Base-by-base conservation (phyloP, 1,140 invertebrate species). In the Meloidogyne chitwoodi region DNA sequence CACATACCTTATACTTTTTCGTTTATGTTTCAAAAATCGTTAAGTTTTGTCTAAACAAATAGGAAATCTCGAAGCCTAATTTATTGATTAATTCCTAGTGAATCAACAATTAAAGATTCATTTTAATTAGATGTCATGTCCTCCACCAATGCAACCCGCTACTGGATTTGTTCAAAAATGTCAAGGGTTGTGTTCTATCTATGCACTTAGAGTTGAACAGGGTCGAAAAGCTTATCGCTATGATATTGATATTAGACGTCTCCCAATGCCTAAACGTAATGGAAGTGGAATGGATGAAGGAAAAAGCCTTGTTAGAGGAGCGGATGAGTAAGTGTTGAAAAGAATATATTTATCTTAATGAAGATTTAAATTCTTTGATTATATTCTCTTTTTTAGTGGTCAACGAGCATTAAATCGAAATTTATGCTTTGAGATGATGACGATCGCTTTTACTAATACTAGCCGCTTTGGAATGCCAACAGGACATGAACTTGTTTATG, bases 201-300 rank as follows among this genome's bases (percentile, higher is more conserved):
- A 76, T 61, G 41, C 69, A 2, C 34, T 80, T 22, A 65, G 69
- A 27, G 79, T 80, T 27, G 66, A 80, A 31, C 34, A 26, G 11
- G 79, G 79, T 14, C 27, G 48, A 14, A 75, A 77, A 24, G 79
- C 79, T 12, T 80, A 69, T 64, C 79, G 78, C 10, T 80, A 81
- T 34, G 79, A 80, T 62, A 74, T 80, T 2, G 66, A 81, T 22
- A 76, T 80, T 16, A 24, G 22, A n/a, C 31, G 67, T n/a, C n/a
- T 80, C 4, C 48, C 66, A 10, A 65, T 73, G 71, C 48, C 29
- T 19, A 63, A 61, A 22, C 71, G 56, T n/a, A 73, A 26, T 24
- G 71, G 71, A 11, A 6, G 22, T 64, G 64, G 48, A 78, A 26
- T 73, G 72, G 78, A 77, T 67, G 63, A 78, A 31, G 77, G 78